Evolutionary conservation across 1,140 invertebrate genomes (phyloP).

Genomic region (Musca domestica): DNA sequence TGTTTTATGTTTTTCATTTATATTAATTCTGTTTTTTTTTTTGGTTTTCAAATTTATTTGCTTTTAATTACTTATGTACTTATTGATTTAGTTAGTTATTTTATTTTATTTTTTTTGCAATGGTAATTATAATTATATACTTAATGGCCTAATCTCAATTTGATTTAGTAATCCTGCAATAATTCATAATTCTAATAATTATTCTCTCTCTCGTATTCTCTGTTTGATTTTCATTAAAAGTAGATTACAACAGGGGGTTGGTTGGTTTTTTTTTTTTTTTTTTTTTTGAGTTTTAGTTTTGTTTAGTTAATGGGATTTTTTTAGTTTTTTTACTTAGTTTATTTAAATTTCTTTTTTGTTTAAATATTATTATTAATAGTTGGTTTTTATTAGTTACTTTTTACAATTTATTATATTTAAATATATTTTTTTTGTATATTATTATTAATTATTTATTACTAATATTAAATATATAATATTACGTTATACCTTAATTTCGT

Average conservation of each 20-base stretch:
- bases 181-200: not conserved
- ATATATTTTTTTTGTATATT: not conserved
- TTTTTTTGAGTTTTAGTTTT: not conserved
- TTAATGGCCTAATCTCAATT: too few species aligned
- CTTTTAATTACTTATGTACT: too few species aligned
- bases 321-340: not conserved
- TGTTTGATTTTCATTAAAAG: not conserved
- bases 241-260: not conserved
- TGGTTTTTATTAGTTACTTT: too few species aligned
- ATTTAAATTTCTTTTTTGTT: not conserved
- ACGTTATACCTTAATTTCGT: not conserved
- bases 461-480: slow-evolving; percentile 4
- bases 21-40: too few species aligned
- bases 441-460: not conserved
- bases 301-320: not conserved
- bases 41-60: too few species aligned
- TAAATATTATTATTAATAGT: too few species aligned
- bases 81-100: too few species aligned
- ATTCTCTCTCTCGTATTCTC: not conserved
- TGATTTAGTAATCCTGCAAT: not conserved
- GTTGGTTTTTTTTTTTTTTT: too few species aligned
- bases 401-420: too few species aligned
- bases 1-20: too few species aligned
- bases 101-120: too few species aligned
- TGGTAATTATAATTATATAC: too few species aligned